Evolutionary conservation across 1,140 invertebrate species (phyloP), one percentile per base, ranked within the genome.

Genomic region (Diuraphis noxia): DNA sequence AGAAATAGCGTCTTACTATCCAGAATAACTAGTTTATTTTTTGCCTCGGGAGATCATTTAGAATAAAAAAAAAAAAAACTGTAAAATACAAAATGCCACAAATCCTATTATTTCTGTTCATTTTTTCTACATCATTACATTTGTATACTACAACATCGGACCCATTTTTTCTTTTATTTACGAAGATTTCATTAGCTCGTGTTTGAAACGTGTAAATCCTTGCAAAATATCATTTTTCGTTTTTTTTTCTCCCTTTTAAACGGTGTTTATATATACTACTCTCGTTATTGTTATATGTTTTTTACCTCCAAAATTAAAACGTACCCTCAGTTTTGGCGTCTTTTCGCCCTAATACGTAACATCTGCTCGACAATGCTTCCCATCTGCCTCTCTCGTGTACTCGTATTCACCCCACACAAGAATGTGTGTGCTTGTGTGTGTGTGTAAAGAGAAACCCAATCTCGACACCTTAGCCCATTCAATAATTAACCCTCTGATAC

Each of bases 401-500:
- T 77, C 63, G 46, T 90, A 88, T 43, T 88, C 46, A 36, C 46
- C 84, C 84, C 23, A 25, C 8, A 19, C 34, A 10, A 43, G 30
- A 0, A 4, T 82, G 13, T 82, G 3, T 34, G 25, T 46, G n/a
- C 23, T 1, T 46, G 34, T 87, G 38, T 87, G 13, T 56, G 34
- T 56, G 13, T 88, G 19, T 41, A 88, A 4, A 8, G 77, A 91
- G 89, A 79, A 91, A 91, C 81, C 81, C 72, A 91, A 91, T 91
- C 89, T 91, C 77, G 77, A 91, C 89, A 91, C 89, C 72, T 91
- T 46, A 79, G 89, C 89, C 41, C 72, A 49, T 91, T 79, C 43
- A 77, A 82, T 91, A 91, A 91, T 91, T 91, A 91, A 91, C 89
- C 89, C 89, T 91, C 89, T 82, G 34, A 46, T 49, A 79, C 34